phyloP scores from a whole-genome alignment of 2,113 vertebrate species.

The Vulpes vulpes region DNA sequence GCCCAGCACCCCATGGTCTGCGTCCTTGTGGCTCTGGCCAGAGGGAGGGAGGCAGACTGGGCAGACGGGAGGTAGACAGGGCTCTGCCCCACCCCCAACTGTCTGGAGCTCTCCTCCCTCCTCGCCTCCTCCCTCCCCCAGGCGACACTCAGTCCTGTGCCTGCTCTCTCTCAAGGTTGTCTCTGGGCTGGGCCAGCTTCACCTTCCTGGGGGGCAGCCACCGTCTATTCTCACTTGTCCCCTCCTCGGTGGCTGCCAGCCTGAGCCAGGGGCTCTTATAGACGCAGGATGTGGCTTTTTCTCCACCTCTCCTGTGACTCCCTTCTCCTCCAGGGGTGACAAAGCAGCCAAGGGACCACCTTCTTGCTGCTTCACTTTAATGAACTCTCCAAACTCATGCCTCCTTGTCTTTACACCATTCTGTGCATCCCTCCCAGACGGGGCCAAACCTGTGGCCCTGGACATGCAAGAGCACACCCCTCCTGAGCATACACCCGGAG shows the following conservation, averaged over 20 bases:
- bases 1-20: not conserved
- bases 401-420: not conserved
- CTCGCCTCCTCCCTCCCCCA: not conserved
- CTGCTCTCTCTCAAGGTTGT: constrained; percentile 65
- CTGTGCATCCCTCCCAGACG: not conserved
- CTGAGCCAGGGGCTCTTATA: not conserved
- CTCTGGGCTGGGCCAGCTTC: not conserved
- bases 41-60: constrained; percentile 16
- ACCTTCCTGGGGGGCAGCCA: not conserved
- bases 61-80: not conserved
- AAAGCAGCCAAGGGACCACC: not conserved
- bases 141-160: rapidly evolving
- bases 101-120: constrained; percentile 1
- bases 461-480: not conserved
- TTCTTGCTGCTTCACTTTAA: not conserved
- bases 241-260: not conserved
- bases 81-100: not conserved
- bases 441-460: not conserved
- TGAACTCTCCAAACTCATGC: not conserved
- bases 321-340: not conserved
- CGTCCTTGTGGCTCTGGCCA: not conserved
- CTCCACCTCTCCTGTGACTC: rapidly evolving
- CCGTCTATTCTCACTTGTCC: not conserved
- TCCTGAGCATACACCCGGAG: not conserved
- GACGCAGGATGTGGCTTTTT: not conserved